Base-by-base conservation (phyloP, 2,113 vertebrate species). In the Ctenomys sociabilis region DNA sequence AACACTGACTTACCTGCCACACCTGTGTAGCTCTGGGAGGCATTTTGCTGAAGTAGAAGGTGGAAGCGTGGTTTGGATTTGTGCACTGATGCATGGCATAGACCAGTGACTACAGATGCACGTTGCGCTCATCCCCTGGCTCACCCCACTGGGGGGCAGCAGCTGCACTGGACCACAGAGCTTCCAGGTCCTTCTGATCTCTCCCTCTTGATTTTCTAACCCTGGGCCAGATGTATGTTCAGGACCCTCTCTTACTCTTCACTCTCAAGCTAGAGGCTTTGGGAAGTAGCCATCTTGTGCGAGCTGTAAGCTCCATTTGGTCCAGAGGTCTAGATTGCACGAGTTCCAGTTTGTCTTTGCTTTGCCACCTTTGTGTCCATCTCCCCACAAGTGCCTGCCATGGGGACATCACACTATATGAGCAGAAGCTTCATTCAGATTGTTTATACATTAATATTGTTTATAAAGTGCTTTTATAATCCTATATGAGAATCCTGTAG, bases 71-170 rank as follows among this genome's bases (percentile, higher is more conserved):
- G 1, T 13, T 28, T 57, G 30, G 0, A 3, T 40, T 16, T 12
- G 7, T 8, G 2, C 3, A 26, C 26, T 68, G 49, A 14, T 10
- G 3, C 13, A 0, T 21, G 43, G 4, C 13, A 0, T 22, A 24
- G 30, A 40, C 35, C 16, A 11, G 0, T 9, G 45, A 14, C 14
- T 43, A 40, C 75, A 49, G 7, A 5, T 14, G 11, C 21, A 7
- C 0, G 1, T 3, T 24, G 10, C 40, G 8, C 28, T 63, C 9
- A 1, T 43, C n/a, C 57, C 28, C 13, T 54, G 63, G 14, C 7
- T 63, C 26, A 24, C 30, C 10, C 70, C n/a, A 17, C 13, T 64
- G 61, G 13, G 30, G 30, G 26, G 14, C 30, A 24, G 37, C 49
- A 24, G 32, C 16, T 5, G 17, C 5, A 24, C 16, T 5, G 17